Evolutionary conservation across 2,113 vertebrate species (phyloP).

Genomic region (Seriola rivoliana): DNA sequence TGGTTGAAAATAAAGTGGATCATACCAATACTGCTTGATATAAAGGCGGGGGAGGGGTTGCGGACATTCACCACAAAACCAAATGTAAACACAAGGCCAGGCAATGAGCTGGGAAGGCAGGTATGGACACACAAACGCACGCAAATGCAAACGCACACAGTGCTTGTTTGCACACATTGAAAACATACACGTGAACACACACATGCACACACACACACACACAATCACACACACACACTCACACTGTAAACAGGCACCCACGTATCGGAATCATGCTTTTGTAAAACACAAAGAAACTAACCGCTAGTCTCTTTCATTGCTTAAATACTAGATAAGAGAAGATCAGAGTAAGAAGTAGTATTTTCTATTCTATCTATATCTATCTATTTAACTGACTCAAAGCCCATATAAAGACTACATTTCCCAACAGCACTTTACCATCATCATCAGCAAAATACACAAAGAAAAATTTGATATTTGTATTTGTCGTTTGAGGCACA

Average conservation of each 20-base stretch:
- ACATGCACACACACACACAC: conserved; percentile 26
- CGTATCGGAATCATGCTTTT: conserved; percentile 67
- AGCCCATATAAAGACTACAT: conserved; percentile 35
- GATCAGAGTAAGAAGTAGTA: conserved; percentile 55
- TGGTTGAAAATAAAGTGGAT: conserved; percentile 33
- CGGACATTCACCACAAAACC: conserved; percentile 32
- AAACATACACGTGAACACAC: conserved; percentile 35
- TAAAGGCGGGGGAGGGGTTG: background rate
- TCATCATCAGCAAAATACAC: conserved; percentile 20
- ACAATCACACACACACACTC: conserved; percentile 25
- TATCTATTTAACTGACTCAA: conserved; percentile 36
- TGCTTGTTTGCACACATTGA: conserved; percentile 26
- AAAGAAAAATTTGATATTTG: conserved; percentile 14
- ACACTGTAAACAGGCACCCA: conserved; percentile 58
- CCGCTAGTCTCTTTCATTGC: conserved; percentile 53
- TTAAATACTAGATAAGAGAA: conserved; percentile 62
- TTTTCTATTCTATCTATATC: conserved; percentile 16
- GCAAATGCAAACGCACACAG: conserved; percentile 20
- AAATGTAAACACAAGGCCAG: conserved; percentile 38
- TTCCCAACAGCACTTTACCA: conserved; percentile 64
- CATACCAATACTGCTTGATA: conserved; percentile 22
- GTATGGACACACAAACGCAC: conserved; percentile 4
- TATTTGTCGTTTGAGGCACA: conserved; percentile 26
- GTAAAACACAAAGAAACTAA: conserved; percentile 60
- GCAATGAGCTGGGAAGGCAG: conserved; percentile 28